Evolutionary conservation across 2,888 invertebrate species (phyloP).

Genomic region (Eucriotettix oculatus): DNA sequence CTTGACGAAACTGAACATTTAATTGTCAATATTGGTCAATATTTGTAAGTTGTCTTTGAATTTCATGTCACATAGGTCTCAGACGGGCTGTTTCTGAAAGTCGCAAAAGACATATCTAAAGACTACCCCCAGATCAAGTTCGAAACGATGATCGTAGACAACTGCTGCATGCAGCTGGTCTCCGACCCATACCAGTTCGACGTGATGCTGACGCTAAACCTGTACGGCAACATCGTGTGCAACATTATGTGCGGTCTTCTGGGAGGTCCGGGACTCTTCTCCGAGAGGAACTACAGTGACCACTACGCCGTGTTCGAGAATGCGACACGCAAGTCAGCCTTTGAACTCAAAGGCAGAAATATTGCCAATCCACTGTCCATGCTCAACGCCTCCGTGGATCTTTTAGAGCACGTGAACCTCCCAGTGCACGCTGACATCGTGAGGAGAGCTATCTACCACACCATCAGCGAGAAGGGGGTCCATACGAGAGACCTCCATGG

Average conservation of each 20-base stretch:
- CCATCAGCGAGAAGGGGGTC: conserved; percentile 13
- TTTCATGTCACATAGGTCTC: conserved; percentile 15
- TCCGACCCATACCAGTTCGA: conserved; percentile 20
- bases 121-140: conserved; percentile 20
- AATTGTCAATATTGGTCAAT: no score
- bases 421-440: conserved; percentile 11
- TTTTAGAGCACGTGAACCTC: conserved; percentile 15
- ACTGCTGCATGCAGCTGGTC: conserved; percentile 18
- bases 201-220: conserved; percentile 21
- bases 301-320: conserved; percentile 21
- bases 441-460: conserved; percentile 14
- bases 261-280: conserved; percentile 21
- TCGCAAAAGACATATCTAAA: conserved; percentile 17
- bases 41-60: no score
- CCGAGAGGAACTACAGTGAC: conserved; percentile 20
- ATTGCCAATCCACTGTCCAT: conserved; percentile 17
- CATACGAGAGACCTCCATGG: conserved; percentile 18
- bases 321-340: conserved; percentile 14
- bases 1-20: no score
- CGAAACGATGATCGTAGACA: conserved; percentile 19
- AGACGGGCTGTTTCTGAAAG: conserved; percentile 23
- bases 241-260: conserved; percentile 21
- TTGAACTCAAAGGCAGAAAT: conserved; percentile 10
- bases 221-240: conserved; percentile 21
- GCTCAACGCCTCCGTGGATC: conserved; percentile 14